Base-by-base conservation (phyloP, 1,140 invertebrate genomes). In the Drosophila subobscura region DNA sequence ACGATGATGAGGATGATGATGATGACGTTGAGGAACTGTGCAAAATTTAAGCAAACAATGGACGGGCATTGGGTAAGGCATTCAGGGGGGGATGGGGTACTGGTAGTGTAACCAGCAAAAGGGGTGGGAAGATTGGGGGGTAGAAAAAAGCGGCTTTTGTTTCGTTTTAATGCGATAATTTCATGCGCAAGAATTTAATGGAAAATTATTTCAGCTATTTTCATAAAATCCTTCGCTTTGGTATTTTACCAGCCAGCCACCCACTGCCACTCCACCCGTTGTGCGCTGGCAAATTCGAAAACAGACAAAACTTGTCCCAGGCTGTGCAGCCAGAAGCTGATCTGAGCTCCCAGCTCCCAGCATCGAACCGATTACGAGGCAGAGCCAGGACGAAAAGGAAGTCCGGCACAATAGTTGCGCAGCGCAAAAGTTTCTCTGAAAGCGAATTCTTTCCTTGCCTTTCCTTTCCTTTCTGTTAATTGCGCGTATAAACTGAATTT, bases 21-120 rank as follows among this genome's bases (percentile, higher is more conserved):
- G 40, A 22, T 53, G 58, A 45, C 14, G 61, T 22, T 25, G 76
- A 60, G 76, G 70, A 86, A 80, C 77, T 86, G 79, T 77, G 73
- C 81, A 86, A 86, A 74, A 84, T 85, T 76, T 85, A 77, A 80
- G 72, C 81, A 84, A 84, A 86, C 80, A 84, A 86, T 80, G 81
- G 73, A 86, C 72, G 54, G 68, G 60, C 49, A 33, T 47, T 37
- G 33, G 52, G 33, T 37, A 45, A 27, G 47, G 44, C 47, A 40
- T 45, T 33, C 7, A 10, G 16, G 8, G 25, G n/a, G 46, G 5
- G 29, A 16, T 6, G n/a, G 22, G 5, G 22, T 4, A 16, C 14
- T 29, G 27, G 33, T 10, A 33, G 29, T 33, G 29, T 33, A 33
- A 33, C 29, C 29, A 10, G 29, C 10, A 40, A 49, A 51, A 25